phyloP scores from a whole-genome alignment of 2,888 invertebrate species.

The Axea sp. region DNA sequence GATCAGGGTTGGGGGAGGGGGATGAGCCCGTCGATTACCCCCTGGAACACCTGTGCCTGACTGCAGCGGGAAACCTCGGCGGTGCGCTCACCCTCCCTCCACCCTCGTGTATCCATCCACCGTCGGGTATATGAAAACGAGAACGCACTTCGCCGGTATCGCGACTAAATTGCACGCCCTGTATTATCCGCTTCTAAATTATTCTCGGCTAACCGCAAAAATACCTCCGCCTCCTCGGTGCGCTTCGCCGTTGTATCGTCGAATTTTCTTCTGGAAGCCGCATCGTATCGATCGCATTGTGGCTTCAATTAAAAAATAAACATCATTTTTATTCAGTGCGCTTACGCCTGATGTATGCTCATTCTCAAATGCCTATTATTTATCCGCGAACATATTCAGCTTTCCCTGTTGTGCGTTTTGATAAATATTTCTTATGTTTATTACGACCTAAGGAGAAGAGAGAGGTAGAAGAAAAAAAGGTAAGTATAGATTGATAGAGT shows the following conservation, averaged over 20 bases:
- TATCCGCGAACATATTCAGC: no score
- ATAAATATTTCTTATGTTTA: slow-evolving; percentile 37
- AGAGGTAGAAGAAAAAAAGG: slow-evolving; percentile 1
- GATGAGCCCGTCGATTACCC: slow-evolving; percentile 76
- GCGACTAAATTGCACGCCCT: slow-evolving; percentile 70
- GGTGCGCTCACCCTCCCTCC: slow-evolving; percentile 48
- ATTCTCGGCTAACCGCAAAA: slow-evolving; percentile 77
- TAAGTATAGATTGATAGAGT: slow-evolving; percentile 29
- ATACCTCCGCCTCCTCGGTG: slow-evolving; percentile 68
- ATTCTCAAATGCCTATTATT: slow-evolving; percentile 39
- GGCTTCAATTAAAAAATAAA: slow-evolving; percentile 61
- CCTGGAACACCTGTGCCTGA: slow-evolving; percentile 76
- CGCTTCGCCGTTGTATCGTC: slow-evolving; percentile 54
- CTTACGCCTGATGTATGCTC: slow-evolving; percentile 52
- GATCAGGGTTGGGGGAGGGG: slow-evolving; percentile 76
- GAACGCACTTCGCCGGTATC: slow-evolving; percentile 72
- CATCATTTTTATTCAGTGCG: slow-evolving; percentile 57
- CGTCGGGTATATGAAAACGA: slow-evolving; percentile 71
- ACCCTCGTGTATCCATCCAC: slow-evolving; percentile 42
- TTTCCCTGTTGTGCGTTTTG: slow-evolving; percentile 3
- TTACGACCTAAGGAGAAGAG: slow-evolving; percentile 4
- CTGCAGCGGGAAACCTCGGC: slow-evolving; percentile 59
- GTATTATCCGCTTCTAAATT: slow-evolving; percentile 75
- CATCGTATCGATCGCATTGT: slow-evolving; percentile 50
- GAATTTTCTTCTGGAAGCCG: slow-evolving; percentile 55